A percentile compares a stretch with the other conserved stretches of the same genome.
Conservation (phyloP, 92 coral and sea anemone genomes). For the Meandrina meandrites region DNA sequence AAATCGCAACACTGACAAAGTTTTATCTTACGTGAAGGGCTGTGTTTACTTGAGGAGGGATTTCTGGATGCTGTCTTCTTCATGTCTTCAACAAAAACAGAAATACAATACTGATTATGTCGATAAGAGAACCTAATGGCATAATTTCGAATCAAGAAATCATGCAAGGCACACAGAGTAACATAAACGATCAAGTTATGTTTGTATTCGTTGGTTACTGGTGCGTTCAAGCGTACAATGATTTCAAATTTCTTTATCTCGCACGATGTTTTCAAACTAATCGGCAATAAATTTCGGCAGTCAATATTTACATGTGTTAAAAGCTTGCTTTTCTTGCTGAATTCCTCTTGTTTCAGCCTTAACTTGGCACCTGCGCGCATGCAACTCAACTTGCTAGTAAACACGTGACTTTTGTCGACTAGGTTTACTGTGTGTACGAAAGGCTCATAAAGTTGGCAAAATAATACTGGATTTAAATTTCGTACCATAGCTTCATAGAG, state of each 20-base stretch:
- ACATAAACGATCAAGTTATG: not conserved
- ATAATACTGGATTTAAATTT: not conserved
- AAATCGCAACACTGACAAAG: not conserved
- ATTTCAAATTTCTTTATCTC: not conserved
- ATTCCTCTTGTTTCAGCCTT: too few species aligned
- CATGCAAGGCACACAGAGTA: too few species aligned
- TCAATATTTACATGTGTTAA: too few species aligned
- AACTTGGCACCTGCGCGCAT: not conserved
- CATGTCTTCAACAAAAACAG: conserved; percentile 10
- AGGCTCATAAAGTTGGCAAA: not conserved
- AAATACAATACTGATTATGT: not conserved
- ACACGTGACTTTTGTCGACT: not conserved
- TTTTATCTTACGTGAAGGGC: conserved; percentile 6
- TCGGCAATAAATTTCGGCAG: not conserved
- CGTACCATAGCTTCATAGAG: not conserved
- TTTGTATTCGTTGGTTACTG: not conserved
- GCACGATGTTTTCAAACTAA: not conserved
- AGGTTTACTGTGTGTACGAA: not conserved
- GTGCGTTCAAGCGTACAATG: not conserved
- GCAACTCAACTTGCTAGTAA: not conserved
- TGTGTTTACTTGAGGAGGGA: conserved; percentile 9
- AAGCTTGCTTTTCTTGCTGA: not conserved
- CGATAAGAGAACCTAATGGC: not conserved
- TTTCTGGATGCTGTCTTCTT: conserved; percentile 10
- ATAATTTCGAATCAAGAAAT: too few species aligned